phyloP scores from a whole-genome alignment of 30 jellyfish, hydroid and myxozoan species.

The Clytia hemisphaerica region DNA sequence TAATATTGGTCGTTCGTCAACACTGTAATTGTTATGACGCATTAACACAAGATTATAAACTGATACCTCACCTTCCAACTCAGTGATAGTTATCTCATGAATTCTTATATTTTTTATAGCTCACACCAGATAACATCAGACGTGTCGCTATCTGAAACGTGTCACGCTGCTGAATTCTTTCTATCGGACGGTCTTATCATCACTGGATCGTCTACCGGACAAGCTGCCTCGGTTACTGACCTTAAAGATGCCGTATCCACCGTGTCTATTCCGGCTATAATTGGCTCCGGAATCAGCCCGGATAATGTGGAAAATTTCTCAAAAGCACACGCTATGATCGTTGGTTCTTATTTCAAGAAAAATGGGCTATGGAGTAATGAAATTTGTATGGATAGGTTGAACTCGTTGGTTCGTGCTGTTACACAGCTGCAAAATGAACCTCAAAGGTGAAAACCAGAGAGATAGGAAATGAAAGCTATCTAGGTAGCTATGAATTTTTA shows the following conservation, averaged over 20 bases:
- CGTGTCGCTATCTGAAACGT: conserved; percentile 32
- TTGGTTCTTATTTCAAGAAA: conserved; percentile 70
- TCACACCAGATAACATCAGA: conserved; percentile 66
- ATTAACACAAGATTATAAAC: too few species aligned
- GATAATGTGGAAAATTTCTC: conserved; percentile 23
- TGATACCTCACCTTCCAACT: too few species aligned
- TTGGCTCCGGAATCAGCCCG: conserved; percentile 62
- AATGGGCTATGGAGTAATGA: conserved; percentile 59
- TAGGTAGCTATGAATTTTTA: too few species aligned
- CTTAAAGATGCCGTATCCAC: conserved; percentile 3
- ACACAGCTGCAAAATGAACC: too few species aligned
- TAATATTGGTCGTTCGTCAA: too few species aligned
- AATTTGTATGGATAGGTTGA: background rate
- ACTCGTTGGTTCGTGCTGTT: too few species aligned
- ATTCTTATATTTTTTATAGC: conserved; percentile 26
- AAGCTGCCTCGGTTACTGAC: conserved; percentile 32
- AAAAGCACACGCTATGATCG: conserved; percentile 50
- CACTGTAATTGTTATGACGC: too few species aligned
- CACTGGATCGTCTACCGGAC: conserved; percentile 75
- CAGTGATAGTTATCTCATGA: too few species aligned
- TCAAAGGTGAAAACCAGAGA: too few species aligned
- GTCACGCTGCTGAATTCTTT: conserved; percentile 73
- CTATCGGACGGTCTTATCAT: conserved; percentile 65
- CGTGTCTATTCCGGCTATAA: conserved; percentile 37
- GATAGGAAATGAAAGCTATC: too few species aligned